Evolutionary conservation across 2,888 invertebrate species (phyloP), one percentile per base, ranked within the genome.

Genomic region (Diplazon laetatorius): DNA sequence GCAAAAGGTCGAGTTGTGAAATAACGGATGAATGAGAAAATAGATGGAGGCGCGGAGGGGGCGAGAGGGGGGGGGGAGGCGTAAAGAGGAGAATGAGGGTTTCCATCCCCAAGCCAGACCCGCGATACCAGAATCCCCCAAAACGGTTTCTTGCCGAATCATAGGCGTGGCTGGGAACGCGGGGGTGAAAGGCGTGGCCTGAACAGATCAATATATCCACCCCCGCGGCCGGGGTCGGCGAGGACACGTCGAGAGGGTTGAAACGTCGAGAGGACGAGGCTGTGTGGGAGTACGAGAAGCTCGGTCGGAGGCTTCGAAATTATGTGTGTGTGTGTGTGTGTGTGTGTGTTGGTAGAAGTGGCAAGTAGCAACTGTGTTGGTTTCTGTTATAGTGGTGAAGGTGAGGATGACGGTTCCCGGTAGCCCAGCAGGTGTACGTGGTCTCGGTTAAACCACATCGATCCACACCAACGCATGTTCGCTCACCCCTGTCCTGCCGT

Each of bases 151-250:
- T 66, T 60, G 69, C 66, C 66, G 69, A 70, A 22, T 59, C 69
- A 78, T 87, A 84, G 89, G 89, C 88, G 89, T 87, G 86, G 85
- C 86, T 87, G 86, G 85, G 85, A 81, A 16, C 25, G 76, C 82
- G 84, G 81, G 85, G 86, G 84, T 85, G 82, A 85, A 80, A 80
- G 90, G 90, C 90, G 90, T 89, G 90, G 90, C 85, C 66, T 85
- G 44, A 30, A 30, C 42, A 82, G 90, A 90, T 90, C 90, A 89
- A 90, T 90, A 90, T 88, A 86, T 59, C 86, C 86, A 87, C 84
- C 88, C 84, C 82, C 83, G 80, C 77, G 14, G 35, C n/a, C 42
- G 57, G 71, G 25, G 69, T 46, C 57, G 48, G 68, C 55, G 68
- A 70, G 65, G 63, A 73, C 69, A 39, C n/a, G 60, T 35, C 60